These are phyloP conservation scores for Acleris cristana DNA, from an alignment of 2,888 invertebrate species.

Conservation along the genomic window DNA sequence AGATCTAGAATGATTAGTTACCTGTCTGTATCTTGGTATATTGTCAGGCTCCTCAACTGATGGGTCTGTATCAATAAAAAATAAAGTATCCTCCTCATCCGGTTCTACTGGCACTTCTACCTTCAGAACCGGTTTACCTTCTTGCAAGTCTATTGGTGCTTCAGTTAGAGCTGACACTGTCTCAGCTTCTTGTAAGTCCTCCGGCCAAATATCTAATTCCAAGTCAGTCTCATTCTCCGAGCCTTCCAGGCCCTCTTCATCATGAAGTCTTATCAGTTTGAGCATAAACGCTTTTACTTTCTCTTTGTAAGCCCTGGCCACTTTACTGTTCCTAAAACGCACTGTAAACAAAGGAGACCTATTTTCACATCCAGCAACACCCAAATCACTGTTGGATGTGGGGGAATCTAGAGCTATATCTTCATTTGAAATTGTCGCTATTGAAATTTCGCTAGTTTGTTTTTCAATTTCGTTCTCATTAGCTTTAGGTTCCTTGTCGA, in stretches of 20 bases:
- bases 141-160: slow-evolving; percentile 60
- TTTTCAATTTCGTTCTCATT: slow-evolving; percentile 47
- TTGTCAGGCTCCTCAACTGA: slow-evolving; percentile 50
- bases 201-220: slow-evolving; percentile 73
- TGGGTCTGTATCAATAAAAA: slow-evolving; percentile 75
- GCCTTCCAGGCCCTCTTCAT: slow-evolving; percentile 49
- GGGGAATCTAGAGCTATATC: slow-evolving; percentile 70
- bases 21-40: slow-evolving; percentile 70
- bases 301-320: slow-evolving; percentile 73
- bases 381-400: slow-evolving; percentile 60
- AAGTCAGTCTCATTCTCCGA: slow-evolving; percentile 66
- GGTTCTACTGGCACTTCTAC: slow-evolving; percentile 40
- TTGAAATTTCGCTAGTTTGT: slow-evolving; percentile 45
- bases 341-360: slow-evolving; percentile 72
- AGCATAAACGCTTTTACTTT: slow-evolving; percentile 77
- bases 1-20: slow-evolving; percentile 41
- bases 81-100: slow-evolving; percentile 58
- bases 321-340: slow-evolving; percentile 70
- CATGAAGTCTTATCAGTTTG: slow-evolving; percentile 66
- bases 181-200: slow-evolving; percentile 58
- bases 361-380: slow-evolving; percentile 71
- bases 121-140: slow-evolving; percentile 42
- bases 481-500: slow-evolving; percentile 41
- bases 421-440: slow-evolving; percentile 63
- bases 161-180: slow-evolving; percentile 32